Conservation (phyloP, 2,113 vertebrate genomes). For the Mobula hypostoma region DNA sequence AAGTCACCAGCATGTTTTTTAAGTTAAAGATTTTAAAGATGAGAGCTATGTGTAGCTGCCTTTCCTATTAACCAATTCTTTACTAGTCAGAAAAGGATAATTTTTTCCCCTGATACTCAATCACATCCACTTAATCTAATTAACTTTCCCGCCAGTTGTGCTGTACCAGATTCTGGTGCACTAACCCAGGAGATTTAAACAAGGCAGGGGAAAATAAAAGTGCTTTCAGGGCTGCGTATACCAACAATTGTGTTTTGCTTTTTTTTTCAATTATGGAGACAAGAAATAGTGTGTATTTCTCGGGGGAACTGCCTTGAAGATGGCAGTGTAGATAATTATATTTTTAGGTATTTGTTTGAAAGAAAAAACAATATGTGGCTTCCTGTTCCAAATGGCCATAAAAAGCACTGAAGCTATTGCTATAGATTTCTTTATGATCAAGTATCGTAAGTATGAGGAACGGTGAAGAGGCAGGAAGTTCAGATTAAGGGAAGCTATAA, state of each 20-base stretch:
- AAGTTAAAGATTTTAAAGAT: neutral
- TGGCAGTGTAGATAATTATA: neutral
- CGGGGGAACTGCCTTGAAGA: neutral
- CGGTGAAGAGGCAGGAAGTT: neutral
- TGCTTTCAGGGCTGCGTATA: neutral
- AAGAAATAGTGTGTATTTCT: neutral
- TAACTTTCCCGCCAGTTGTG: neutral
- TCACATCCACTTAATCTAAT: neutral
- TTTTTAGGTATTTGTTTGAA: constrained; percentile 12
- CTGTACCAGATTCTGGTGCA: neutral
- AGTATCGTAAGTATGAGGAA: neutral
- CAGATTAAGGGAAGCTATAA: neutral
- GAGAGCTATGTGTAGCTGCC: neutral
- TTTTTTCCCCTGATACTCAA: neutral
- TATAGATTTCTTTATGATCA: neutral
- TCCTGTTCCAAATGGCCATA: neutral
- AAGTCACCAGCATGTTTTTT: neutral
- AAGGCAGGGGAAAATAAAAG: neutral
- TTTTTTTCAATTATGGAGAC: neutral
- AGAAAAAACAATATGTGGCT: neutral
- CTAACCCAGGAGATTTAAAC: neutral
- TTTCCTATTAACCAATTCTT: neutral
- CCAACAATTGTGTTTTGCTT: neutral
- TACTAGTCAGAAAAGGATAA: neutral
- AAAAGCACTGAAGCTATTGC: neutral